Evolutionary conservation across 2,888 invertebrate genomes (phyloP).

Genomic region (Blastobasis lacticolella): DNA sequence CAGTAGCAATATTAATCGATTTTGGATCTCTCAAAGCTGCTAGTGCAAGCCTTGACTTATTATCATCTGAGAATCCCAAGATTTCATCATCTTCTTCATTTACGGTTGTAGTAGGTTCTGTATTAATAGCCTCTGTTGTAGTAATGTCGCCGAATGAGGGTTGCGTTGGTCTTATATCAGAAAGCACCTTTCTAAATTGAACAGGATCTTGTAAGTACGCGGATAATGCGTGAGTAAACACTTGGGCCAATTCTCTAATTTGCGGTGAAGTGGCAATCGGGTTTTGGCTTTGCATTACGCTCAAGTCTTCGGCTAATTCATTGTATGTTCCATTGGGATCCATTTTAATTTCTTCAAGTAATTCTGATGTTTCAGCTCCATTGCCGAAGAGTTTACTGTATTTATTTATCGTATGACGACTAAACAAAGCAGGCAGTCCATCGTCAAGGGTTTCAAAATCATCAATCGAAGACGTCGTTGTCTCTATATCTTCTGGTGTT

Average conservation of each 20-base stretch:
- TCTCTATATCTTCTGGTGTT: slow-evolving; percentile 43
- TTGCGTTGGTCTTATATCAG: slow-evolving; percentile 86
- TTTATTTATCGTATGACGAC: slow-evolving; percentile 78
- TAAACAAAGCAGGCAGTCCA: slow-evolving; percentile 76
- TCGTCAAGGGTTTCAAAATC: slow-evolving; percentile 59
- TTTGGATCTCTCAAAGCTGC: slow-evolving; percentile 55
- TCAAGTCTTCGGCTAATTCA: slow-evolving; percentile 69
- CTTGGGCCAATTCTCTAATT: slow-evolving; percentile 85
- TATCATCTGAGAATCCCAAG: slow-evolving; percentile 82
- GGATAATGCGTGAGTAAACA: slow-evolving; percentile 87
- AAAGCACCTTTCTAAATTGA: slow-evolving; percentile 83
- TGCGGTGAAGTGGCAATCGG: slow-evolving; percentile 77
- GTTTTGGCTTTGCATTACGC: slow-evolving; percentile 77
- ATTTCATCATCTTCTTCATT: slow-evolving; percentile 85
- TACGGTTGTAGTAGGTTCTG: slow-evolving; percentile 74
- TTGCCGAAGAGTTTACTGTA: slow-evolving; percentile 67
- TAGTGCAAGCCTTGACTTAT: slow-evolving; percentile 38
- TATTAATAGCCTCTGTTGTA: slow-evolving; percentile 47
- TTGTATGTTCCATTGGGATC: slow-evolving; percentile 60
- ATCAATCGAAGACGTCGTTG: slow-evolving; percentile 41
- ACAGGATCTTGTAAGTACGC: slow-evolving; percentile 88
- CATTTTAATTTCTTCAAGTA: slow-evolving; percentile 53
- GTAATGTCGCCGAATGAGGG: slow-evolving; percentile 73
- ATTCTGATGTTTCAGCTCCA: slow-evolving; percentile 41
- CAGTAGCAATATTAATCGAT: slow-evolving; percentile 44